Evolutionary conservation across 2,888 invertebrate genomes (phyloP).

Genomic region (Oscheius sp.): DNA sequence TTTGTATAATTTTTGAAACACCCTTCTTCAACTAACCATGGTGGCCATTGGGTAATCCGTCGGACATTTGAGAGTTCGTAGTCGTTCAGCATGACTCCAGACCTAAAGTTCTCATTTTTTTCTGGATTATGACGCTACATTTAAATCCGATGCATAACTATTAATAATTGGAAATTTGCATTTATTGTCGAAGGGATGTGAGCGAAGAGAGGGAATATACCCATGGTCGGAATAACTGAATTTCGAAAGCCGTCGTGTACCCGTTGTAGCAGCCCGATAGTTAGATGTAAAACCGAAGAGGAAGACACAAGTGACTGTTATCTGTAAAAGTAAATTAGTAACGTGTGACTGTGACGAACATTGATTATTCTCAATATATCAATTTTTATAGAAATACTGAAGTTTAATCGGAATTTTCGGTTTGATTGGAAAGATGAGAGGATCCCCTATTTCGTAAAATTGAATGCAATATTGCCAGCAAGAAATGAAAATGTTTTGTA

Average conservation of each 20-base stretch:
- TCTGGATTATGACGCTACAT: neutral
- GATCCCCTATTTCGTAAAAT: no score
- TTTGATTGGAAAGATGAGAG: no score
- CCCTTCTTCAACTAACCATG: constrained; percentile 13
- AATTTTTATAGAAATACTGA: no score
- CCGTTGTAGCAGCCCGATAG: neutral
- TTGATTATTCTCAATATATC: no score
- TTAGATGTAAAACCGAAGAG: constrained; percentile 11
- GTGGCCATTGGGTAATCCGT: constrained; percentile 25
- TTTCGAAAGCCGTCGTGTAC: neutral
- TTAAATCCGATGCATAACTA: constrained; percentile 34
- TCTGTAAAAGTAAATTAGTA: no score
- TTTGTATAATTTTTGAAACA: neutral
- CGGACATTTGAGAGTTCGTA: constrained; percentile 39
- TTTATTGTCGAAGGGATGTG: constrained; percentile 46
- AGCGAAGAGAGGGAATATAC: constrained; percentile 6
- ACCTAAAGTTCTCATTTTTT: neutral
- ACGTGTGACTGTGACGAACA: no score
- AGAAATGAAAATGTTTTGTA: no score
- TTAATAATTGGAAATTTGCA: constrained; percentile 46
- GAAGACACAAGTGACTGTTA: constrained; percentile 9
- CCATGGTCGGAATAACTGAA: neutral
- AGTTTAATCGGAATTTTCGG: no score
- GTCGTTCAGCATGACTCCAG: constrained; percentile 32
- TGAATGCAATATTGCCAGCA: no score